These are phyloP conservation scores for Tricholaema leucomelas DNA, from an alignment of 2,113 vertebrate genomes.

Conservation along the genomic window DNA sequence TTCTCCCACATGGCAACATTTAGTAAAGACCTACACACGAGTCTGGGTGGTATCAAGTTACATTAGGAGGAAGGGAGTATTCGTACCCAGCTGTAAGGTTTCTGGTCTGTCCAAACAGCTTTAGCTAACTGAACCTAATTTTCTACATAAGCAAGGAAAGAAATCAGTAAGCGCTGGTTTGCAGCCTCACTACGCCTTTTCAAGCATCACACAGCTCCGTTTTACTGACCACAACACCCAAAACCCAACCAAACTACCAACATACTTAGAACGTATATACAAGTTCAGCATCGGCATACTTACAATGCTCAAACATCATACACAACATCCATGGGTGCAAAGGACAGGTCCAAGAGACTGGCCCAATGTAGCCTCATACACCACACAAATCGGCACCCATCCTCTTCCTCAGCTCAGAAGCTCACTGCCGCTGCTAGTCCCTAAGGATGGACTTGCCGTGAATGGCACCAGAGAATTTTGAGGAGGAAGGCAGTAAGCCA, in stretches of 20 bases:
- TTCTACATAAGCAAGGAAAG: not conserved
- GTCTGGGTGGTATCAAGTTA: not conserved
- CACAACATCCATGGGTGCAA: not conserved
- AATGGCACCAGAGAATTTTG: not conserved
- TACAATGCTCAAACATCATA: fast-evolving
- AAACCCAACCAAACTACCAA: not conserved
- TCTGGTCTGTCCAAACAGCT: not conserved
- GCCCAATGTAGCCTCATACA: fast-evolving
- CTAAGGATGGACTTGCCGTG: fast-evolving
- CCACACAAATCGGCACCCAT: fast-evolving
- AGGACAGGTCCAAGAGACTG: not conserved
- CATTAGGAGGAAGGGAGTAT: not conserved
- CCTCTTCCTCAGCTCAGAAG: not conserved
- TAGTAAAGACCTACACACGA: not conserved
- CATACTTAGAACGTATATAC: fast-evolving
- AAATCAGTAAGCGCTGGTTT: not conserved
- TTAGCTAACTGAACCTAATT: not conserved
- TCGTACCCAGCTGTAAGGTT: not conserved
- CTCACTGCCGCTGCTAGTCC: not conserved
- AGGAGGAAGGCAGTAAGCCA: not conserved
- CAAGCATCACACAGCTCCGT: not conserved
- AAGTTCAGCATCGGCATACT: not conserved
- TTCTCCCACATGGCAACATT: not conserved
- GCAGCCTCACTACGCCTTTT: not conserved
- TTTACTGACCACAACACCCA: fast-evolving